Evolutionary conservation across 2,888 invertebrate species (phyloP).

Genomic region (Geotrupes spiniger): DNA sequence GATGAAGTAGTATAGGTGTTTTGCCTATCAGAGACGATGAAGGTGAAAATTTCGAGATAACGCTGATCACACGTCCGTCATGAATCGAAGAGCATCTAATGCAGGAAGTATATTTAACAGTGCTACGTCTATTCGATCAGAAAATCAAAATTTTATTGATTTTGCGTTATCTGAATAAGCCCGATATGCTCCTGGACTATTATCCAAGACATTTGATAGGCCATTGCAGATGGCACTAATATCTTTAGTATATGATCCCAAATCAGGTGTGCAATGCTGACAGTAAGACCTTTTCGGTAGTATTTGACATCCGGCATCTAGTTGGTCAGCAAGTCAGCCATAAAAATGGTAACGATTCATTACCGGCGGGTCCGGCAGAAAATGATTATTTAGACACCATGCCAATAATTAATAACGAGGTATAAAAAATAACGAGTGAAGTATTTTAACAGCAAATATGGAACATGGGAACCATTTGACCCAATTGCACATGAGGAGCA

Average conservation of each 20-base stretch:
- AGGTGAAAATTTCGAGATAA: constrained; percentile 88
- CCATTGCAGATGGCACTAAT: constrained; percentile 95
- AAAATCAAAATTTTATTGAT: constrained; percentile 99
- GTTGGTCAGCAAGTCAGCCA: constrained; percentile 96
- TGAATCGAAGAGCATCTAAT: constrained; percentile 94
- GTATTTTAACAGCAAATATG: no score
- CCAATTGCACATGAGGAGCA: no score
- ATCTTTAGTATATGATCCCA: constrained; percentile 98
- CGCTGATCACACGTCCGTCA: constrained; percentile 96
- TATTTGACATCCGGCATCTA: constrained; percentile 94
- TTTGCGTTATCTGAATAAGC: constrained; percentile 99
- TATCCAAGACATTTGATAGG: constrained; percentile 96
- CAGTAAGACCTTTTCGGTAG: constrained; percentile 90
- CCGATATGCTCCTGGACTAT: constrained; percentile 98
- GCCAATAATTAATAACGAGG: no score
- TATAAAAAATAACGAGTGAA: no score
- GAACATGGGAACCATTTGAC: no score
- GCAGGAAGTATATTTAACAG: constrained; percentile 95
- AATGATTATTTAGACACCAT: no score
- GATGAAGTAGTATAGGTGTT: neutral
- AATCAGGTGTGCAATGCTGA: constrained; percentile 97
- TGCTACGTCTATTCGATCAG: constrained; percentile 95
- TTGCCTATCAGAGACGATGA: constrained; percentile 81
- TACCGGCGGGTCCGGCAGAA: no score
- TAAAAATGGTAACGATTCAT: no score